Conservation (phyloP, 2,797 vertebrate species). For the Sebastes matsubarae region DNA sequence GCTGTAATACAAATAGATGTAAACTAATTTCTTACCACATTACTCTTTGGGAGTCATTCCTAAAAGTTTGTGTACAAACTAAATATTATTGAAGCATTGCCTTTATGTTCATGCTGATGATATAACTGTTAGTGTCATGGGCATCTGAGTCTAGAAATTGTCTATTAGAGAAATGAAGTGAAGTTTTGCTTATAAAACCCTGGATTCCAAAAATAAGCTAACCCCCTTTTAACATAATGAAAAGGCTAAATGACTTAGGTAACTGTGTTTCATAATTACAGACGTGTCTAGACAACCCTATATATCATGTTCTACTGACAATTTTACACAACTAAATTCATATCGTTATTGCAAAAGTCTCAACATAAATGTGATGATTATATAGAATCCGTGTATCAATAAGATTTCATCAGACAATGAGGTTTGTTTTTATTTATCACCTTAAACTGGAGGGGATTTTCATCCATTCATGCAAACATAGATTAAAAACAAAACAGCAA, state of each 20-base stretch:
- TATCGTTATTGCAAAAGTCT: not conserved
- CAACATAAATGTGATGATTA: not conserved
- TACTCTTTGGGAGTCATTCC: not conserved
- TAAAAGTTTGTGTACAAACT: not conserved
- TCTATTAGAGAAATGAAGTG: not conserved
- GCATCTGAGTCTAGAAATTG: not conserved
- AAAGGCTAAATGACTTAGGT: not conserved
- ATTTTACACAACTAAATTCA: not conserved
- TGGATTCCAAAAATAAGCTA: not conserved
- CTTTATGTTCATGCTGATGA: not conserved
- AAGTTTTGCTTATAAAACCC: not conserved
- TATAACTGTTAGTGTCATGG: not conserved
- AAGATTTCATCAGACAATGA: not conserved
- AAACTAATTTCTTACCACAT: not conserved
- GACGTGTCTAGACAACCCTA: not conserved
- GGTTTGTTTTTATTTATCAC: conserved; percentile 2
- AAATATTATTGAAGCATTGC: not conserved
- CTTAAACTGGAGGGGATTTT: not conserved
- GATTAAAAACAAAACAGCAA: not conserved
- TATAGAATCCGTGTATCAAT: not conserved
- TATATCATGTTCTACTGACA: not conserved
- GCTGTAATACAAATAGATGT: not conserved
- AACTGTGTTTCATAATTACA: not conserved
- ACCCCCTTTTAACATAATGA: not conserved
- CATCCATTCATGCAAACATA: not conserved